A percentile compares a stretch with the other conserved stretches of the same genome.
phyloP scores from a whole-genome alignment of 2,797 vertebrate species.

The Clamator glandarius region DNA sequence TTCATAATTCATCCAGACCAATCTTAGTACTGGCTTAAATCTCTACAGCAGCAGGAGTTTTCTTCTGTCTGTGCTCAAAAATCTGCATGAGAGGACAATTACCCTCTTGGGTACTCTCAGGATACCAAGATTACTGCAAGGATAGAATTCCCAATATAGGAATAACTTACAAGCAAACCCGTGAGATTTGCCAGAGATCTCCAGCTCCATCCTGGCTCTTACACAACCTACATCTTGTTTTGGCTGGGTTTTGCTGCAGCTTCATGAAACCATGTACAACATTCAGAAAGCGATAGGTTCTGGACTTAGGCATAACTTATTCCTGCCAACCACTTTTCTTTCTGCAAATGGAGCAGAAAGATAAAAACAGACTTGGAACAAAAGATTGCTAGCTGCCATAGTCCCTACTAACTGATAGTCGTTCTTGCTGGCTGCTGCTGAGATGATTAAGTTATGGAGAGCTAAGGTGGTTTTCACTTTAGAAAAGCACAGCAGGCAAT shows the following conservation, averaged over 20 bases:
- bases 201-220: constrained; percentile 20
- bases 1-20: background rate
- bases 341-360: constrained; percentile 28
- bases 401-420: background rate
- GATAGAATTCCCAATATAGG: background rate
- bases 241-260: constrained; percentile 35
- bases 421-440: constrained; percentile 30
- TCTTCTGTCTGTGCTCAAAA: background rate
- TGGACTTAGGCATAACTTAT: background rate
- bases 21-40: background rate
- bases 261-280: background rate
- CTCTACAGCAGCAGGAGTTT: background rate
- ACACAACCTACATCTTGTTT: background rate
- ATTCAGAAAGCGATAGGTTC: constrained; percentile 6
- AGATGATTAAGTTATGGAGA: constrained; percentile 49
- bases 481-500: constrained; percentile 9
- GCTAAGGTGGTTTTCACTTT: constrained; percentile 30
- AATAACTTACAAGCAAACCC: background rate
- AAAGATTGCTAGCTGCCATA: background rate
- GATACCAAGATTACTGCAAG: background rate
- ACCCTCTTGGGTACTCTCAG: background rate
- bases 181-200: background rate
- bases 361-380: constrained; percentile 27
- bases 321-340: constrained; percentile 32
- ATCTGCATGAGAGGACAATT: background rate